Conservation (phyloP, 2,888 invertebrate species). For the Pristionchus maxplancki region DNA sequence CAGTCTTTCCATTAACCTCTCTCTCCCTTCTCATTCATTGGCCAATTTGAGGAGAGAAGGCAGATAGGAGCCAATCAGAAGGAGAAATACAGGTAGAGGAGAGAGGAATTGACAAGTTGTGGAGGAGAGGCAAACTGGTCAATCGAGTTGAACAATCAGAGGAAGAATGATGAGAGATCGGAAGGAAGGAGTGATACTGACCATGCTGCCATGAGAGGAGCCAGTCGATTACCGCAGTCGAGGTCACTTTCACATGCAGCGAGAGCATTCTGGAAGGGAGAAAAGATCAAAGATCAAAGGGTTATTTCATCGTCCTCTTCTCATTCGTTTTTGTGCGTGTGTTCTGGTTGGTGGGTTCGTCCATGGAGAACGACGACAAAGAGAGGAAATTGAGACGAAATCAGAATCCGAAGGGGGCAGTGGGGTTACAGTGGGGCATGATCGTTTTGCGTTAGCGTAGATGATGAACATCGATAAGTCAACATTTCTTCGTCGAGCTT, state of each 20-base stretch:
- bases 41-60: constrained; percentile 9
- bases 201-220: constrained; percentile 76
- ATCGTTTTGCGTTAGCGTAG: neutral
- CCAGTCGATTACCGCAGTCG: constrained; percentile 75
- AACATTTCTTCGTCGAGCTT: too few relatives aligned
- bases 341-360: neutral
- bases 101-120: constrained; percentile 17
- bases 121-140: constrained; percentile 4
- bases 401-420: constrained; percentile 36
- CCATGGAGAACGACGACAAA: neutral
- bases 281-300: constrained; percentile 1
- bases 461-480: too few relatives aligned
- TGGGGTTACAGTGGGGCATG: neutral
- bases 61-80: constrained; percentile 40
- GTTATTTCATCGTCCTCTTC: neutral
- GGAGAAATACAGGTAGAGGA: neutral
- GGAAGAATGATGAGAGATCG: neutral
- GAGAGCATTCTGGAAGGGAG: constrained; percentile 61
- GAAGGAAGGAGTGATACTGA: constrained; percentile 53
- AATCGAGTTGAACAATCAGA: neutral
- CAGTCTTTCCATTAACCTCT: constrained; percentile 26
- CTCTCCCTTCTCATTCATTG: constrained; percentile 10
- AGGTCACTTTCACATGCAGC: constrained; percentile 74
- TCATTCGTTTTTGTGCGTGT: neutral
- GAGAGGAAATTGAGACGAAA: constrained; percentile 32